Evolutionary conservation across 2,888 invertebrate genomes (phyloP), one percentile per base, ranked within the genome.

Genomic region (Hedya salicella): DNA sequence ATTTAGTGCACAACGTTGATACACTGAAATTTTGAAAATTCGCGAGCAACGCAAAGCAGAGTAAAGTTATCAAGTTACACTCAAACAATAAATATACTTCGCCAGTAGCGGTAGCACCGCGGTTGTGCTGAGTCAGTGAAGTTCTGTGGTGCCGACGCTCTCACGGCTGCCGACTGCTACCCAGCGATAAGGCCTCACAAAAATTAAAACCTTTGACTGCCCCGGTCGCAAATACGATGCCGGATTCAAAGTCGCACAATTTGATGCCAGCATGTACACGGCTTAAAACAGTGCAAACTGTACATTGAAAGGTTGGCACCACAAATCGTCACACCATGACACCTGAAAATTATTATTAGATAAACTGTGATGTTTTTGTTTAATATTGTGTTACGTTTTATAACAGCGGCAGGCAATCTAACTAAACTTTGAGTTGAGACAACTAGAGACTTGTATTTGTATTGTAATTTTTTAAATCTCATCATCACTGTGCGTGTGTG

Each of bases 51-150:
- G 66, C 66, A 66, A 17, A 49, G 60, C 62, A 62, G 32, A 19
- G 21, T 54, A 36, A 14, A 17, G 5, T 52, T 46, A 49, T 65
- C 40, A 46, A 39, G 25, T 40, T 9, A 54, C 21, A 66, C 19
- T 61, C 16, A 53, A 53, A 66, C 48, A 61, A 40, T 57, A 42
- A 53, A 25, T 6, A 68, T 32, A 48, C 56, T 67, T 69, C 64
- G 63, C 62, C 71, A 72, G 80, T 79, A 76, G 76, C 78, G 66
- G 73, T 73, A 73, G 74, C 67, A 69, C 73, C 74, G 70, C 74
- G 75, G 69, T 71, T 65, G 70, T 74, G 77, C 87, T 88, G 89
- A 89, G 82, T 88, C 88, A 87, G 88, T 87, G 80, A 63, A 68
- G 68, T 80, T 85, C 79, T 84, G 76, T 79, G 76, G 74, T 63